These are phyloP conservation scores for Dolichallabes microphthalmus DNA, from an alignment of 2,113 vertebrate species.

Conservation along the genomic window DNA sequence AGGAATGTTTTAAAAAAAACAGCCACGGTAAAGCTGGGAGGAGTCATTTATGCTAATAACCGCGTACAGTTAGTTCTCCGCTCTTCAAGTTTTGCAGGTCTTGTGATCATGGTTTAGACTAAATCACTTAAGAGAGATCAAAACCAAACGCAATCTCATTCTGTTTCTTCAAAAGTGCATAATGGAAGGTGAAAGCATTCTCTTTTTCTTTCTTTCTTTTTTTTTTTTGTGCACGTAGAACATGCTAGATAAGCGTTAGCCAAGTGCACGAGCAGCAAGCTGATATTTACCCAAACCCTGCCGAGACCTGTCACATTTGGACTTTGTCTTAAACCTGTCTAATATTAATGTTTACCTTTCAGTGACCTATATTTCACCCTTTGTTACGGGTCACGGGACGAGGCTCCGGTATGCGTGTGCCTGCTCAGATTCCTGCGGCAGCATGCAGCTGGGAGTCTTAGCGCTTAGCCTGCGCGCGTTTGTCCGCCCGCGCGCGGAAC, in stretches of 20 bases:
- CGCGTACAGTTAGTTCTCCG: not conserved
- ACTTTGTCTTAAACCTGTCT: constrained; percentile 65
- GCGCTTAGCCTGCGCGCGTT: not conserved
- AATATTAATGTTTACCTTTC: constrained; percentile 72
- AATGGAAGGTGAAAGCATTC: not conserved
- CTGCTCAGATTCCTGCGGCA: constrained; percentile 22
- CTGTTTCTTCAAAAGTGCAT: not conserved
- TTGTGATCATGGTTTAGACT: not conserved
- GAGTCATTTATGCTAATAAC: constrained; percentile 1
- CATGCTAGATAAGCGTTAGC: constrained; percentile 33
- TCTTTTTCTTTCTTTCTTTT: not conserved
- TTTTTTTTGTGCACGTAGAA: constrained; percentile 28
- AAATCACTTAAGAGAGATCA: not conserved
- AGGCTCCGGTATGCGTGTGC: constrained; percentile 42
- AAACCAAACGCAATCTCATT: not conserved
- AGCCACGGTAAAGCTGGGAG: not conserved
- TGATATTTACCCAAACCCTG: constrained; percentile 59
- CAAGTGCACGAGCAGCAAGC: constrained; percentile 32
- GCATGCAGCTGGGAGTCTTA: constrained; percentile 5
- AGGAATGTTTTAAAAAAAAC: constrained; percentile 8
- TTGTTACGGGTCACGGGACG: constrained; percentile 60
- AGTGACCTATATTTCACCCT: constrained; percentile 69
- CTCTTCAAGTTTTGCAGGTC: not conserved
- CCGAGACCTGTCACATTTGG: constrained; percentile 60
- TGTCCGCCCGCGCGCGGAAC: not conserved